Evolutionary conservation across 2,797 vertebrate species (phyloP), one percentile per base, ranked within the genome.

Genomic region (Enteromius paludinosus): DNA sequence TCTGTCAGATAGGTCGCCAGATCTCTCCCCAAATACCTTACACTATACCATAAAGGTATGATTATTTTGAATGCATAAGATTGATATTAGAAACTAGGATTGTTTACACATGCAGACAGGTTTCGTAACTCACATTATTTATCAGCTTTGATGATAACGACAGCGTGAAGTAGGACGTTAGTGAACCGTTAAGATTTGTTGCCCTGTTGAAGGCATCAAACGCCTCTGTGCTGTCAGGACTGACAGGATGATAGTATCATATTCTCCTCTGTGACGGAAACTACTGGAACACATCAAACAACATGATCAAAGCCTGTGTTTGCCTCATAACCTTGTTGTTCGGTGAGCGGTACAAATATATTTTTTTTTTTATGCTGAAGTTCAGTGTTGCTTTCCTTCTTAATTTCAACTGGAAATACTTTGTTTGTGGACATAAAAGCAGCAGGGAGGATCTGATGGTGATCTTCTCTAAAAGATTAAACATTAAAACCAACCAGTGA

Each of bases 331-430:
- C 72, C 33, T 64, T 79, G 78, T 62, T 70, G 54, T 77, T 78
- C 47, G 10, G 33, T 14, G 54, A 69, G 72, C 20, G 5, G 7
- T 45, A 43, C 18, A 56, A 70, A 64, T 71, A 70, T 11, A 64
- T 33, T 70, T 73, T 75, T 47, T 20, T 84, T 75, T 47, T 20
- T 84, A 47, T 64, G 64, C 78, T 75, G 83, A 54, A 47, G n/a
- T 70, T 61, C 15, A 54, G 14, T 61, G 52, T 68, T n/a, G 47
- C 61, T 47, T 56, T 79, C 43, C 18, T 25, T 33, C 38, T 35
- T 66, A 15, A 54, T 74, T 79, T 74, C 47, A 30, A 62, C 75
- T 9, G 11, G 35, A 38, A 47, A 45, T 20, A 49, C 64, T 79
- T 49, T 79, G 77, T 79, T 79, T 35, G 33, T 18, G 64, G 35